Base-by-base conservation (phyloP, 1,140 invertebrate species). In the Aphidius ervi region DNA sequence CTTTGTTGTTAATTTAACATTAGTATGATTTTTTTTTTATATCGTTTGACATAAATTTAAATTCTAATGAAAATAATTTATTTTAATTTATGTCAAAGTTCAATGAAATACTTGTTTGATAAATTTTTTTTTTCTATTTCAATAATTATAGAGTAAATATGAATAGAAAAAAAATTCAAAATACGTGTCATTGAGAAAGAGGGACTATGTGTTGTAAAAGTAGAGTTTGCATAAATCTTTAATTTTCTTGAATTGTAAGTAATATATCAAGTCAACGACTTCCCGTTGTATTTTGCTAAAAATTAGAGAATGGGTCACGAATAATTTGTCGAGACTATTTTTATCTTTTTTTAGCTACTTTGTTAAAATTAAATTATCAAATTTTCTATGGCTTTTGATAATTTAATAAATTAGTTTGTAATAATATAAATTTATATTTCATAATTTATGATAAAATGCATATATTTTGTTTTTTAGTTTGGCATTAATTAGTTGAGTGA, bases 401-500 rank as follows among this genome's bases (percentile, higher is more conserved):
- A 16, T 16, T 16, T 16, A 16, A 16, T 16, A 16, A 16, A 16
- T 16, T 16, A 16, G 16, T 16, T 16, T 16, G 16, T 16, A 16
- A 16, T 16, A 47, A 10, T 47, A 47, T n/a, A n/a, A n/a, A 47
- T 47, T 10, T 10, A 47, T 45, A 1, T 52, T 52, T 9, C 3
- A 23, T 39, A 39, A 52, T 52, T 52, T 39, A 39, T 31, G 37
- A 9, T 52, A 39, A 39, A 39, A 52, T 52, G 31, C 31, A 16
- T 23, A 31, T 49, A 2, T 6, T 52, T 9, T 39, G 9, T 23
- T 37, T 52, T 39, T 6, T 39, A 39, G 10, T 23, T 10, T 52
- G 6, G 5, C 10, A 52, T 52, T 52, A 52, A 52, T 52, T 52
- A 39, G 49, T 39, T 39, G 5, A 10, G 49, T 39, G 10, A 52